phyloP scores from a whole-genome alignment of 2,113 vertebrate species.

The Calyptomena viridis region DNA sequence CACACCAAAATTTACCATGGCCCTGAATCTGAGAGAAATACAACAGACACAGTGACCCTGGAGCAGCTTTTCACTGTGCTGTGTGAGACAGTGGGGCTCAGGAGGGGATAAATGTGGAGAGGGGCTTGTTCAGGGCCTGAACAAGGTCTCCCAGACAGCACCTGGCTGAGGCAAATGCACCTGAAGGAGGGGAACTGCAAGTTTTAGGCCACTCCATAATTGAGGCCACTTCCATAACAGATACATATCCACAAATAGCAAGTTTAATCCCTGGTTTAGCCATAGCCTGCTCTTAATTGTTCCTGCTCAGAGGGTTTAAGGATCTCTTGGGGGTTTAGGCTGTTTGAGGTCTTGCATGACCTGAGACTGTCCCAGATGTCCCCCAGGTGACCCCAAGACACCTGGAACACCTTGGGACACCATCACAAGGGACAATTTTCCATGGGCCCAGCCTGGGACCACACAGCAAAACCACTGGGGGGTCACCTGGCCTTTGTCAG shows the following conservation, averaged over 20 bases:
- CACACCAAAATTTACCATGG: background rate
- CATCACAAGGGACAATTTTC: too few relatives aligned
- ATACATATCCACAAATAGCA: background rate
- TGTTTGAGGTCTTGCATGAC: too few relatives aligned
- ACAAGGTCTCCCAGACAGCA: background rate
- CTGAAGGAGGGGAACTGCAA: too few relatives aligned
- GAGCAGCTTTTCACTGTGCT: fast-evolving
- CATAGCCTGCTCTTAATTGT: too few relatives aligned
- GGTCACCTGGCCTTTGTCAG: background rate
- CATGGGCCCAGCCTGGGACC: background rate
- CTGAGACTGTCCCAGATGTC: too few relatives aligned
- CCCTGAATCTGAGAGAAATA: fast-evolving
- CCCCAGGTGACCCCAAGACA: too few relatives aligned
- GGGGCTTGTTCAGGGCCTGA: background rate
- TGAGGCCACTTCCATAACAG: too few relatives aligned
- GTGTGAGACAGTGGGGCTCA: background rate
- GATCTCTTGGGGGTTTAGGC: too few relatives aligned
- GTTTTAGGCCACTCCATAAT: too few relatives aligned
- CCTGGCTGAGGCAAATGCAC: too few relatives aligned
- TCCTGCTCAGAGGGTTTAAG: too few relatives aligned
- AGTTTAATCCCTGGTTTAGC: background rate
- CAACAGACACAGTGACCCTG: background rate
- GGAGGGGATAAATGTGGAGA: background rate
- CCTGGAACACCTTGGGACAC: too few relatives aligned
- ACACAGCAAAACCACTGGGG: fast-evolving